Base-by-base conservation (phyloP, 2,113 vertebrate genomes). In the Grammomys surdaster region DNA sequence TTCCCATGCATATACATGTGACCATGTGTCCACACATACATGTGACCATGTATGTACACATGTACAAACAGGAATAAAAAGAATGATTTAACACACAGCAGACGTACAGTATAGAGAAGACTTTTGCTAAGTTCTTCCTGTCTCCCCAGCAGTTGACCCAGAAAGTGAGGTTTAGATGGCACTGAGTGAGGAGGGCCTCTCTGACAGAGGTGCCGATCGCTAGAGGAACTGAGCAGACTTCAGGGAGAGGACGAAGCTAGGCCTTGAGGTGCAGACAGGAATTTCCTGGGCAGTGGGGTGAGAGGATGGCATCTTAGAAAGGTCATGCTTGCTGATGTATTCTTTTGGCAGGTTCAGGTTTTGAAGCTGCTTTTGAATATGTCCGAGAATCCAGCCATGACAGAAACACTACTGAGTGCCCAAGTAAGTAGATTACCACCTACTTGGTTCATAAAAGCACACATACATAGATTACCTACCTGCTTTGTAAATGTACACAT, bases 311-410 rank as follows among this genome's bases (percentile, higher is more conserved):
- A 7, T 26, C 43, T 24, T 7, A 46, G 36, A 60, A 51, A 63
- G 93, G 54, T 7, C 24, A 33, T 11, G 8, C n/a, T 65, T 89
- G 10, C 40, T 36, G 54, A n/a, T 93, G 0, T 33, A 3, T 31
- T 82, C 72, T 97, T 51, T 70, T 98, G 99, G 97, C 98, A 99
- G 99, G 98, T 99, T 97, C 99, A 99, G 46, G 98, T 99, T 96
- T 98, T 99, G 90, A 99, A 99, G 97, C 98, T 99, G 43, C 99
- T 99, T 75, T 99, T 99, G 97, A 99, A 99, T 98, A 98, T 99
- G 97, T 99, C 99, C 91, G 99, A 99, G 96, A 99, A 99, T 96
- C 99, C 99, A 98, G 98, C 98, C 96, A 99, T 99, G 98, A 98
- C 99, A 97, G 98, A 98, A 96, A 98, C 98, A 97, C 99, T 99